Evolutionary conservation across 2,113 vertebrate genomes (phyloP), one percentile per base, ranked within the genome.

Genomic region (Notarius quadriscutis): DNA sequence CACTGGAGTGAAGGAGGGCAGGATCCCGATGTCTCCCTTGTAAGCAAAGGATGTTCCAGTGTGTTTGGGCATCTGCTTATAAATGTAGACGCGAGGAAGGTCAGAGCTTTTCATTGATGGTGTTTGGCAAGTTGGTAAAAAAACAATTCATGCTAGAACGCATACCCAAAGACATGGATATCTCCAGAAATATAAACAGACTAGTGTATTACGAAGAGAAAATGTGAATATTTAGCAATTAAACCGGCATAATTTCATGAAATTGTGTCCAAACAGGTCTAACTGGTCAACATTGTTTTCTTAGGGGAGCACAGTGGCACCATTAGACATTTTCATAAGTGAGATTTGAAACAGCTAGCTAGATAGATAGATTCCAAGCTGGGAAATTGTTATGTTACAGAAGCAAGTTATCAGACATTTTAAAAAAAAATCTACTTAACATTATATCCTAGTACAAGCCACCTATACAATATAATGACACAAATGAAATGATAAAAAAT

Each of bases 21-120:
- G 20, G 30, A 60, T 62, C 79, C 20, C 57, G 41, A 41, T 62
- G 57, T 10, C 79, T 15, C 20, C 1, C 30, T 41, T 81, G 57
- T 62, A 62, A 81, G 30, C 30, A 81, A 81, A 58, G 51, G 30
- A 81, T 71, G 63, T 69, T 71, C 60, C 30, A 27, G 30, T 79
- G 80, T 55, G 62, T 69, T 57, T 34, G 75, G 65, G 85, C 50
- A 80, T 86, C 85, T 79, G 84, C 27, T 79, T 65, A 75, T 34
- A 53, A n/a, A 67, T 65, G 77, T 55, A 69, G 27, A 86, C 62
- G 41, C 55, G 3, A 41, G 41, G 41, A 41, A 41, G 41, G 41
- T 41, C 62, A 30, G 51, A 60, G n/a, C 17, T 69, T 79, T 41
- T 65, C 65, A 81, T 22, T 81, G 7, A 84, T 34, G 18, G 48